Percentiles rank a stretch among this genome's conserved stretches.
These are phyloP conservation scores for Grantiella picta DNA, from an alignment of 2,113 vertebrate species.

Conservation along the genomic window DNA sequence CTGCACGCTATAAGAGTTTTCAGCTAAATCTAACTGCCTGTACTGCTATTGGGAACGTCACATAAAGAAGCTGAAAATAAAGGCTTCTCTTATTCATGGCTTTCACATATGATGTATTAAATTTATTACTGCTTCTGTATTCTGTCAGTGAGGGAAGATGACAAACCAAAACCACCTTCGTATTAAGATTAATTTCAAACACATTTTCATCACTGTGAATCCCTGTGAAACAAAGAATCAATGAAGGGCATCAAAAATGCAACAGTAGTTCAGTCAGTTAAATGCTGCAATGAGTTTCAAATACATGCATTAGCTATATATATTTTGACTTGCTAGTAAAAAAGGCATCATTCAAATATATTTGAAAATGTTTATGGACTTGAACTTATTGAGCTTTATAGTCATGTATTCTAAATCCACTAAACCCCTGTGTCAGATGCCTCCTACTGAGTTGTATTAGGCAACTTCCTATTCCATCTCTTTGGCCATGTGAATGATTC, in stretches of 20 bases:
- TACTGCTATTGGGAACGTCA: background rate
- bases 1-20: rapidly evolving
- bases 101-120: background rate
- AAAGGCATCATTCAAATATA: background rate
- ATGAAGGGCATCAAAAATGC: background rate
- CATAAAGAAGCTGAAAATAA: background rate
- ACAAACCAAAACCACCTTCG: background rate
- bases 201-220: background rate
- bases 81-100: background rate
- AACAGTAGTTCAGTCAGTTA: background rate
- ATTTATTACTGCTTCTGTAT: background rate
- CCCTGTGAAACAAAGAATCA: background rate
- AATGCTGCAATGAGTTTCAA: background rate
- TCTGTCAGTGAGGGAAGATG: background rate
- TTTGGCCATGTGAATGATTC: background rate
- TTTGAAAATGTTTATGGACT: background rate
- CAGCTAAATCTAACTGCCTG: background rate
- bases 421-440: background rate
- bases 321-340: background rate
- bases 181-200: background rate
- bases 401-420: background rate
- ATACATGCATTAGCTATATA: background rate
- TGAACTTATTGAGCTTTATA: background rate
- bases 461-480: background rate
- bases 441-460: background rate